These are phyloP conservation scores for Bergia puertoricense DNA, from an alignment of 92 coral and sea anemone genomes.

Conservation along the genomic window DNA sequence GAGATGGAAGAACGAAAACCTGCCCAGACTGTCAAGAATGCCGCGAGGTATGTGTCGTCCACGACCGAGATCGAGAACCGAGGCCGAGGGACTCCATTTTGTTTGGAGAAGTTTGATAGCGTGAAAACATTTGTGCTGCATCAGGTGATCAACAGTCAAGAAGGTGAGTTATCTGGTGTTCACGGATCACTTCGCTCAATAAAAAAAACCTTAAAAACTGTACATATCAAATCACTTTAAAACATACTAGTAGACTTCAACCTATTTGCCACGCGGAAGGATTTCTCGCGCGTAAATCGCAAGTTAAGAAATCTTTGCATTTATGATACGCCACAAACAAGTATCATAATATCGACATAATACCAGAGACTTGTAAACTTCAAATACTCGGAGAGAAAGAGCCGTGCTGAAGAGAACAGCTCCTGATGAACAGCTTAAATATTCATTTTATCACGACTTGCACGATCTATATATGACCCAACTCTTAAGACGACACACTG, in stretches of 20 bases:
- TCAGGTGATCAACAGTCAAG: conserved; percentile 52
- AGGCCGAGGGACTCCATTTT: conserved; percentile 47
- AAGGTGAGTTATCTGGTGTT: conserved; percentile 47
- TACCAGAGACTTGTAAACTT: background rate
- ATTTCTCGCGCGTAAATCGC: background rate
- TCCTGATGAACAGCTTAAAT: background rate
- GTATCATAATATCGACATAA: no score
- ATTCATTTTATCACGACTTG: background rate
- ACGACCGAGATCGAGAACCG: background rate
- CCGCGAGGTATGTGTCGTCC: background rate
- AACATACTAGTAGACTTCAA: background rate
- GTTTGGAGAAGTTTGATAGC: conserved; percentile 66
- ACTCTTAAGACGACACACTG: no score
- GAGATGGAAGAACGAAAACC: conserved; percentile 27
- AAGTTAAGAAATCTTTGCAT: background rate
- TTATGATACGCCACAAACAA: background rate
- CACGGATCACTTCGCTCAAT: background rate
- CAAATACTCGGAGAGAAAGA: background rate
- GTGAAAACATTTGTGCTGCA: conserved; percentile 62
- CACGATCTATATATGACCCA: no score
- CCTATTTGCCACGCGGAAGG: background rate
- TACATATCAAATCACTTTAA: background rate
- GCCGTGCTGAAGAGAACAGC: background rate
- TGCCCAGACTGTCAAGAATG: background rate
- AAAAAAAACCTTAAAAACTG: background rate